These are phyloP conservation scores for Halesus radiatus DNA, from an alignment of 1,140 invertebrate genomes.

Conservation along the genomic window DNA sequence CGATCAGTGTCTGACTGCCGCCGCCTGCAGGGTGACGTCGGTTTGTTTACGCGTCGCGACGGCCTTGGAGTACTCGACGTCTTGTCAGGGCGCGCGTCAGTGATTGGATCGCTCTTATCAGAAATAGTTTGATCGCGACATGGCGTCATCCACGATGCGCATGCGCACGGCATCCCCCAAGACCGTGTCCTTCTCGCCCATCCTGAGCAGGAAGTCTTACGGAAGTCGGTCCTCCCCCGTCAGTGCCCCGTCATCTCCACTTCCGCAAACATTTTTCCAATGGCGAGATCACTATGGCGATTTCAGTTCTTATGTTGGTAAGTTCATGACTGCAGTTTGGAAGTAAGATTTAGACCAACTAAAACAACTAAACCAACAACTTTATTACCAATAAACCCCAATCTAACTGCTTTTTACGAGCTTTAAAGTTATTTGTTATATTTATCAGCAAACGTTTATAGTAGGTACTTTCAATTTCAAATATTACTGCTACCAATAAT, in stretches of 20 bases:
- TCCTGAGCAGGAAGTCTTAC: constrained; percentile 68
- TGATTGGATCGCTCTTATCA: constrained; percentile 35
- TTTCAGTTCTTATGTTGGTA: constrained; percentile 69
- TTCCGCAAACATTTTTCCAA: constrained; percentile 55
- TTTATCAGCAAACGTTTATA: no score
- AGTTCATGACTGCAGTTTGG: constrained; percentile 51
- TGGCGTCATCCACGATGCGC: constrained; percentile 65
- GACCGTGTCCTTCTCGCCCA: constrained; percentile 69
- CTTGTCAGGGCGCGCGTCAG: not conserved
- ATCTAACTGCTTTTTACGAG: no score
- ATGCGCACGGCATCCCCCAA: constrained; percentile 70
- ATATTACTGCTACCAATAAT: no score
- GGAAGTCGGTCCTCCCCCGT: constrained; percentile 61
- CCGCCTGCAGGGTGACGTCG: constrained; percentile 42
- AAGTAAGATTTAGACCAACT: no score
- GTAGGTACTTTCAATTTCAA: no score
- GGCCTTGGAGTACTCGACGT: constrained; percentile 15
- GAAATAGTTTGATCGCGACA: constrained; percentile 57
- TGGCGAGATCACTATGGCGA: constrained; percentile 68
- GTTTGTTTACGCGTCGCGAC: constrained; percentile 36
- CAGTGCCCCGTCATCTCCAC: constrained; percentile 51
- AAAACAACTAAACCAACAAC: no score
- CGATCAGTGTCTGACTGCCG: constrained; percentile 42
- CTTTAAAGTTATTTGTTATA: no score
- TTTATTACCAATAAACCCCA: no score